A percentile compares a stretch with the other conserved stretches of the same genome.
phyloP scores from a whole-genome alignment of 2,113 vertebrate species.

The Chloropsis cyanopogon region DNA sequence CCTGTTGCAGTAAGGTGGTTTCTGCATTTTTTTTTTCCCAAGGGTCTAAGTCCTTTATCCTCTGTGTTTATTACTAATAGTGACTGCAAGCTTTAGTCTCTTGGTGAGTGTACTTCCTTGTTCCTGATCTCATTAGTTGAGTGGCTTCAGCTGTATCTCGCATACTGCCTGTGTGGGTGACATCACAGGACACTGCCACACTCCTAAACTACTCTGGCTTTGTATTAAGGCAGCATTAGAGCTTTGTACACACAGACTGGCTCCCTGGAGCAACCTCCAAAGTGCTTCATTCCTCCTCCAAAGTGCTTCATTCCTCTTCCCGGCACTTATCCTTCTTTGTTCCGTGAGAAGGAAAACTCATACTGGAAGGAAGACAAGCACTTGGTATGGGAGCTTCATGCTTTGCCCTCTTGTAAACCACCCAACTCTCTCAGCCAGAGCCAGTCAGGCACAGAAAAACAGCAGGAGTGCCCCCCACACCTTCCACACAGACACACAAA shows the following conservation, averaged over 20 bases:
- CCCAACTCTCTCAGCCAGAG: not conserved
- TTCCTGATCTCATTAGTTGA: not conserved
- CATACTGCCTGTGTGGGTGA: not conserved
- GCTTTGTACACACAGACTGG: not conserved
- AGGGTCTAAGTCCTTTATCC: not conserved
- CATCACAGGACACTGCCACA: not conserved
- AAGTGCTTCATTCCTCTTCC: not conserved
- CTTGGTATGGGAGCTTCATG: not conserved
- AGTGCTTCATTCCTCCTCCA: too few relatives aligned
- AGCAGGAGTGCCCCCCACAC: rapidly evolving
- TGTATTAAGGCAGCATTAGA: not conserved
- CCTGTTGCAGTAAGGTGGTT: not conserved
- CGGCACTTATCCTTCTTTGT: not conserved
- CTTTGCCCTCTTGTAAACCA: not conserved
- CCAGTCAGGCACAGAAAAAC: not conserved
- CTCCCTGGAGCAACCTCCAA: not conserved
- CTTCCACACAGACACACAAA: not conserved
- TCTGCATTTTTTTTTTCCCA: not conserved
- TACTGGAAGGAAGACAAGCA: not conserved
- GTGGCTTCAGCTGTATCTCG: not conserved
- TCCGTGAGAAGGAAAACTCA: not conserved
- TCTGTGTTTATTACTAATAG: not conserved
- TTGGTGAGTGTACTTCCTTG: not conserved
- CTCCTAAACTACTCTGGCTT: not conserved
- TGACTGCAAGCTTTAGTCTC: not conserved